Base-by-base conservation (phyloP, 2,888 invertebrate genomes). In the Cataglyphis cursor region DNA sequence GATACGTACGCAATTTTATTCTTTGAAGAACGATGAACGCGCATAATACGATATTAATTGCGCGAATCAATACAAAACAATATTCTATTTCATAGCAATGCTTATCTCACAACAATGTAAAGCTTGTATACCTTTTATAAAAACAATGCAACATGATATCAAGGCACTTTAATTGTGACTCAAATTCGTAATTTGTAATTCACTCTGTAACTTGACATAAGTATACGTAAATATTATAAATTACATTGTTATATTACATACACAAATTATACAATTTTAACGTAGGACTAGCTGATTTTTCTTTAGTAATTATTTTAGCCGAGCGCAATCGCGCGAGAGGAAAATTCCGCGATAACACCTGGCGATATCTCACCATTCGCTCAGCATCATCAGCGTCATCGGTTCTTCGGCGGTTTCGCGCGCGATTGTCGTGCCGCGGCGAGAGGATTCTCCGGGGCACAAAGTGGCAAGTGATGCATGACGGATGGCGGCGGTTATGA, bases 401-500 rank as follows among this genome's bases (percentile, higher is more conserved):
- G 59, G 59, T 44, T 80, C 83, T 28, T n/a, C 73, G 10, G 48
- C 6, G 41, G 62, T 68, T 76, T 62, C 74, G 82, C 80, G 81
- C 73, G 62, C 75, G 68, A 75, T 62, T 74, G 74, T 73, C 75
- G 68, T 68, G 64, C 59, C 82, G 82, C 61, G 61, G 68, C 84
- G 82, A 82, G 62, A 61, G 65, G 70, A 81, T 66, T 84, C 74
- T 81, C 85, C 78, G 81, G 85, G 81, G 87, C 90, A 92, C 91
- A 92, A 92, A 92, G 92, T 90, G 89, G 87, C 90, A 87, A 92
- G 89, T 91, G 92, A 91, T 91, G 92, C 92, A 92, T 91, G 90
- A 92, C 92, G 91, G 87, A 88, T 89, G 90, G 89, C 88, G 89
- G 90, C 87, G 91, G 91, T 92, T 92, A 92, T 92, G 91, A 92